Evolutionary conservation across 2,797 vertebrate genomes (phyloP), one percentile per base, ranked within the genome.

Genomic region (Hyperoplus lanceolatus): DNA sequence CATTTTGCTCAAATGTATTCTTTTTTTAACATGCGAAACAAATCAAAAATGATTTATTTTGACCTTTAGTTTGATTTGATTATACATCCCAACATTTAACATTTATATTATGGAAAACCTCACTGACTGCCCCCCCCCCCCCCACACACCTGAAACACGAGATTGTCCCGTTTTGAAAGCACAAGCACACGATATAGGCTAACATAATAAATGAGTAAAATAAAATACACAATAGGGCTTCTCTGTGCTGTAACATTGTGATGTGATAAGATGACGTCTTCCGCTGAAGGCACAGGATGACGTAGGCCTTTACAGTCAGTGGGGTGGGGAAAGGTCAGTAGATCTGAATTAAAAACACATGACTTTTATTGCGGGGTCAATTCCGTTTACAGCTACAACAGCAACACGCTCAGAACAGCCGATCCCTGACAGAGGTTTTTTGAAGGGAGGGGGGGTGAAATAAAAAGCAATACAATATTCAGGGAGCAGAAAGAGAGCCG

Each of bases 321-420:
- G 43, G 89, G 89, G 87, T 93, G 41, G 71, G 60, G 57, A 84
- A 83, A 86, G 69, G 82, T 78, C 76, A 82, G 72, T 64, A 39
- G 38, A 62, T 77, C 75, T 76, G 73, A 55, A 89, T 83, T 86
- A 69, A 81, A 29, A 77, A 86, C 89, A 88, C 67, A 53, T 90
- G 87, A 72, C 75, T 93, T 96, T 96, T 95, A 95, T 95, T 94
- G 86, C 83, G 82, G 93, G 29, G 91, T 92, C 94, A 95, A 89
- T 95, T 82, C 90, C 80, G 93, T 96, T 96, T 95, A 95, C 92
- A 93, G 90, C 93, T 93, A 88, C 93, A 95, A 95, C 94, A 94
- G 69, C 51, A 85, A 93, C 59, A 29, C 3, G 63, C 60, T 94
- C 94, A 93, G 36, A 94, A 96, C 89, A 81, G 86, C 11, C 48